Percentiles rank a stretch among this genome's conserved stretches.
phyloP scores from a whole-genome alignment of 2,888 invertebrate species.

The Chorisops tibialis region DNA sequence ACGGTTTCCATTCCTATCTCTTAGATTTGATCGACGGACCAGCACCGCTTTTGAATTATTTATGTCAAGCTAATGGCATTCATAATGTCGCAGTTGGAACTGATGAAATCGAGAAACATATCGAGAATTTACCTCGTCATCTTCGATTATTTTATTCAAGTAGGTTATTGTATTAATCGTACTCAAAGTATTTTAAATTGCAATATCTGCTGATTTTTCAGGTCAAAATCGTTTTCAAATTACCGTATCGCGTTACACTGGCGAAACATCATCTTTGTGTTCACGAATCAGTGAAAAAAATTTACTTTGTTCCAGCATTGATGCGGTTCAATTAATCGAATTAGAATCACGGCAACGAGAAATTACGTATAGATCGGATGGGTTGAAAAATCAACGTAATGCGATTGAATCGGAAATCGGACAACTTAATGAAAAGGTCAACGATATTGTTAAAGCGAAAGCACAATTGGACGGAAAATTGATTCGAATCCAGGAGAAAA shows the following conservation, averaged over 20 bases:
- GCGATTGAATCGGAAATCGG: slow-evolving; percentile 39
- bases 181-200: slow-evolving; percentile 18
- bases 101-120: slow-evolving; percentile 58
- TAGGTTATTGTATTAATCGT: slow-evolving; percentile 52
- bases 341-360: slow-evolving; percentile 40
- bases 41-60: slow-evolving; percentile 63
- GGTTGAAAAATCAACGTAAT: slow-evolving; percentile 39
- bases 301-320: slow-evolving; percentile 59
- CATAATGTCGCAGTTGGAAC: slow-evolving; percentile 72
- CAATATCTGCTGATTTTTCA: slow-evolving; percentile 40
- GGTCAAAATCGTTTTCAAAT: slow-evolving; percentile 60
- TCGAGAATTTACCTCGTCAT: slow-evolving; percentile 58
- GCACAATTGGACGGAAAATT: slow-evolving; percentile 42
- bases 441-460: slow-evolving; percentile 39
- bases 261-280: slow-evolving; percentile 59
- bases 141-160: slow-evolving; percentile 64
- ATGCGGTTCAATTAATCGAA: slow-evolving; percentile 53
- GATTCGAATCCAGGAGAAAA: slow-evolving; percentile 24
- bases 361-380: slow-evolving; percentile 37
- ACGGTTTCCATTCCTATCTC: slow-evolving; percentile 68
- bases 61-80: slow-evolving; percentile 63
- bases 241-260: slow-evolving; percentile 63
- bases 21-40: slow-evolving; percentile 68
- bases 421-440: slow-evolving; percentile 42
- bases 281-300: slow-evolving; percentile 55